phyloP scores from a whole-genome alignment of 2,888 invertebrate species.

The Parnassius mnemosyne region DNA sequence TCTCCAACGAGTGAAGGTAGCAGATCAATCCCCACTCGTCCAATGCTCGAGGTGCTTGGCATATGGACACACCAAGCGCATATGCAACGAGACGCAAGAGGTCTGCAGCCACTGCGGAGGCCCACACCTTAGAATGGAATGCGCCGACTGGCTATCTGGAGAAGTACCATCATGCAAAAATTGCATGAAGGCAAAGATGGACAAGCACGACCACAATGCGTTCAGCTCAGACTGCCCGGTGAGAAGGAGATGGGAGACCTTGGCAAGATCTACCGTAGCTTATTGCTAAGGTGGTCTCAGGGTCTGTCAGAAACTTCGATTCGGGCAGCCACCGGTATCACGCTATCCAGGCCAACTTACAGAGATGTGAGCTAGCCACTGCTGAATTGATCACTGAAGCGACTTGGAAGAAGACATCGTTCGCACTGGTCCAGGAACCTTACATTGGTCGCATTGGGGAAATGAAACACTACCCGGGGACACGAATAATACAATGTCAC shows the following conservation, averaged over 20 bases:
- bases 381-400: background rate
- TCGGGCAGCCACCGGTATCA: background rate
- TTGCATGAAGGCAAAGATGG: background rate
- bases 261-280: background rate
- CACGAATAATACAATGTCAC: too few relatives aligned
- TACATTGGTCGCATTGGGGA: background rate
- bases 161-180: background rate
- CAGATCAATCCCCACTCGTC: too few relatives aligned
- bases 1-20: too few relatives aligned
- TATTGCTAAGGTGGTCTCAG: background rate
- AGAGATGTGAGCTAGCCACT: background rate
- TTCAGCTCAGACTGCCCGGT: too few relatives aligned
- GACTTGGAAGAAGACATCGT: background rate
- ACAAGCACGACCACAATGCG: too few relatives aligned
- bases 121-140: background rate
- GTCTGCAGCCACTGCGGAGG: conserved; percentile 4
- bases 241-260: background rate
- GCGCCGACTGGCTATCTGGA: background rate
- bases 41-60: too few relatives aligned
- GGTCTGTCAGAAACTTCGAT: too few relatives aligned
- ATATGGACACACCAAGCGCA: too few relatives aligned
- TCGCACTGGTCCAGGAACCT: background rate
- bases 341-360: background rate
- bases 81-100: too few relatives aligned
- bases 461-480: too few relatives aligned